Evolutionary conservation across 2,113 vertebrate species (phyloP), one percentile per base, ranked within the genome.

Genomic region (Oncorhynchus nerka): DNA sequence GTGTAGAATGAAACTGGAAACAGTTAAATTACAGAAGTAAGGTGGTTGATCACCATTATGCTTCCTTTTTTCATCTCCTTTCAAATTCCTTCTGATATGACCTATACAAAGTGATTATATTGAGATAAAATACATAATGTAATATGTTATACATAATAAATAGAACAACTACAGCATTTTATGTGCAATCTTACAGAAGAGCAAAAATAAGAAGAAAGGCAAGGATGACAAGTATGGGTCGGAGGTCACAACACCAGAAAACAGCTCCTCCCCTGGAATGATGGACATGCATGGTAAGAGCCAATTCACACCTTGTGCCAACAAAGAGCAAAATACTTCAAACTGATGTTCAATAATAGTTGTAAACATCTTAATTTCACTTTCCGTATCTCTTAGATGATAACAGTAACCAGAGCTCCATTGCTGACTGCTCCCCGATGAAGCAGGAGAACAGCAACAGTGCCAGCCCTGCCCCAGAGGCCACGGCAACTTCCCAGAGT

Each of bases 321-420:
- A 57, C 20, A 68, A n/a, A 65, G 13, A 12, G 7, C 59, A 62
- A 62, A 3, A 22, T 24, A 57, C 19, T 19, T 15, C 0, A 15
- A 57, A 57, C 55, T 57, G 16, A 57, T 62, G 59, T 62, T 62
- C 51, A 62, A 62, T 62, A 22, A 62, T 22, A 22, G 59, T 62
- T 62, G n/a, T 62, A 62, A 48, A 26, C 1, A 8, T 51, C 11
- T 45, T 49, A 12, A 7, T 73, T 22, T 59, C 19, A 70, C 68
- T 81, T 19, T 19, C 11, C n/a, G 3, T 76, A 2, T 76, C 65
- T 62, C 15, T 49, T 88, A 96, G 96, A 97, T 75, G 96, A 97
- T 49, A 96, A 96, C 75, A 97, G 96, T 92, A 97, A 96, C 88
- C 96, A 97, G 94, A 97, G 96, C 83, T 97, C 96, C 79, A 95